Conservation (phyloP, 1,140 invertebrate genomes). For the Trichomalopsis sarcophagae region DNA sequence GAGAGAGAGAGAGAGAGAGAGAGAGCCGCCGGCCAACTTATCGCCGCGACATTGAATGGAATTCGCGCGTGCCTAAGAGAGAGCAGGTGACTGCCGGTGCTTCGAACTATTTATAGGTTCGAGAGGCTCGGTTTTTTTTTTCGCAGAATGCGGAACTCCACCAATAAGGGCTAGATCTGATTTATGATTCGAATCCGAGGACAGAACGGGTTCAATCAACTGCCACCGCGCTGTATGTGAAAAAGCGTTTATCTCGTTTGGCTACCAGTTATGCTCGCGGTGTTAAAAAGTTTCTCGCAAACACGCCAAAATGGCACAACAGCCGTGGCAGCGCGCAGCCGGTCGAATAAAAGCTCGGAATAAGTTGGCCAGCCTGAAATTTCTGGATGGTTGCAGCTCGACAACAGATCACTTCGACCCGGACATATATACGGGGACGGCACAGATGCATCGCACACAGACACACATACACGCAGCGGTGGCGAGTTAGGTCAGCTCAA, state of each 20-base stretch:
- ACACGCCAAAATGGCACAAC: neutral
- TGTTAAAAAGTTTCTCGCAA: neutral
- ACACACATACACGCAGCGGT: neutral
- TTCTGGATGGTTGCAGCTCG: neutral
- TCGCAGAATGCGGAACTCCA: neutral
- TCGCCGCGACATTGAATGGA: conserved; percentile 46
- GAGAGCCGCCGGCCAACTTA: conserved; percentile 29
- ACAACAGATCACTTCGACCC: neutral
- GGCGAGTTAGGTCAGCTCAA: neutral
- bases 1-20: neutral
- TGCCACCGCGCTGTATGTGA: too few species aligned
- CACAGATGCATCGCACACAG: neutral
- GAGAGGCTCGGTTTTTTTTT: neutral
- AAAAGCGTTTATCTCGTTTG: too few species aligned
- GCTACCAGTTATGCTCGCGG: too few species aligned
- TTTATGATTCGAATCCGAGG: too few species aligned
- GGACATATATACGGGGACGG: too few species aligned
- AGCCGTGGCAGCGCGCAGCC: too few species aligned
- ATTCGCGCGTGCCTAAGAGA: conserved; percentile 14
- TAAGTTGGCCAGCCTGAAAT: neutral
- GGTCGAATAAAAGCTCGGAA: neutral
- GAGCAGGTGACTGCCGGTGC: conserved; percentile 34
- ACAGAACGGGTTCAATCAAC: too few species aligned
- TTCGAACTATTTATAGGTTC: conserved; percentile 30
- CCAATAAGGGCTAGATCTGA: too few species aligned